phyloP scores from a whole-genome alignment of 2,888 invertebrate genomes.

The Cephus pygmeus region DNA sequence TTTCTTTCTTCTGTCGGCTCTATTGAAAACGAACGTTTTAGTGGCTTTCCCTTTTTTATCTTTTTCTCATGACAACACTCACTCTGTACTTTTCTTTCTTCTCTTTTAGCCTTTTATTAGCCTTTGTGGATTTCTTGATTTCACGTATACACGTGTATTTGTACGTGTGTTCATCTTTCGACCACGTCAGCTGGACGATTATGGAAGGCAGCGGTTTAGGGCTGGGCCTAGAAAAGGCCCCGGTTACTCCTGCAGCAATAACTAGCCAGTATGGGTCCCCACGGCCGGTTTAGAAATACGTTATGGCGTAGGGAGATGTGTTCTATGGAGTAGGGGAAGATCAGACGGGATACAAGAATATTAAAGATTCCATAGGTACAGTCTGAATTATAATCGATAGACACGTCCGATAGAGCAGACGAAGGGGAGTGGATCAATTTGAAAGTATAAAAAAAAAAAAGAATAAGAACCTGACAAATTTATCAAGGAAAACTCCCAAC shows the following conservation, averaged over 20 bases:
- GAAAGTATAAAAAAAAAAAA: neutral
- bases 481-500: conserved; percentile 34
- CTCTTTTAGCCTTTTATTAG: neutral
- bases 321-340: neutral
- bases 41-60: neutral
- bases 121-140: neutral
- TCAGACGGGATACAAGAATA: neutral
- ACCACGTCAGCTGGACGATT: neutral
- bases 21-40: neutral
- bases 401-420: neutral
- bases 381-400: neutral
- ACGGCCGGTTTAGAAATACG: conserved; percentile 2
- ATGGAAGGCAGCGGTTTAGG: conserved; percentile 2
- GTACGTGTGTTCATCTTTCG: neutral
- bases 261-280: neutral
- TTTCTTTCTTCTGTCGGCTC: neutral
- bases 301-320: neutral
- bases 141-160: neutral
- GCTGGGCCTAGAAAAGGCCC: neutral
- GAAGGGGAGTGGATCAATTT: conserved; percentile 26
- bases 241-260: neutral
- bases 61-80: neutral
- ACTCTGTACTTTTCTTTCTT: neutral
- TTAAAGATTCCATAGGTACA: neutral
- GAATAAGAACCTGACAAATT: conserved; percentile 46